phyloP scores from a whole-genome alignment of 2,113 vertebrate genomes.

The Mirza zaza region DNA sequence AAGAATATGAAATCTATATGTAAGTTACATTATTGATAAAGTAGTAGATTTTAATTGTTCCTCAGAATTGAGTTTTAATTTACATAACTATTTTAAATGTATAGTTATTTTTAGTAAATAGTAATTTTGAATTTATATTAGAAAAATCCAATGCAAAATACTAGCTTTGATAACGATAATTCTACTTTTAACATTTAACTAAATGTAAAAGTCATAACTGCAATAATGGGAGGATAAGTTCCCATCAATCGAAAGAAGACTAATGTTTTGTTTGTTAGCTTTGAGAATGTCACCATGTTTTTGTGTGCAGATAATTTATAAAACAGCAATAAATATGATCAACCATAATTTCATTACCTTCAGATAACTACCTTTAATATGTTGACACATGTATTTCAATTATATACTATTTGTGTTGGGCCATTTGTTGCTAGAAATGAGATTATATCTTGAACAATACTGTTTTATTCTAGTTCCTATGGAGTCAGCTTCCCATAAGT shows the following conservation, averaged over 20 bases:
- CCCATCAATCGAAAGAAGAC: neutral
- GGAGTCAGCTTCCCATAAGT: neutral
- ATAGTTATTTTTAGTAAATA: neutral
- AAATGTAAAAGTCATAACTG: neutral
- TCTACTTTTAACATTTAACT: neutral
- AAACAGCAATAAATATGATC: neutral
- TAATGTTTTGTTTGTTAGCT: neutral
- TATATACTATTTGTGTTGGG: neutral
- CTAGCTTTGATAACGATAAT: neutral
- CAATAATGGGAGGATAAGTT: neutral
- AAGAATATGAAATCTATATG: neutral
- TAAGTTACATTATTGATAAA: neutral
- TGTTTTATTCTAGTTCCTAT: neutral
- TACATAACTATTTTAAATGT: neutral
- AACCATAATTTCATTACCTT: neutral
- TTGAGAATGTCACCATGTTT: neutral
- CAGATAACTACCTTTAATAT: neutral
- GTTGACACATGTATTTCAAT: neutral
- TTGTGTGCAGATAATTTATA: neutral
- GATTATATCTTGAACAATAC: neutral
- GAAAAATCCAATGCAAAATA: neutral
- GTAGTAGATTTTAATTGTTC: neutral
- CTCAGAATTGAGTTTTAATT: neutral
- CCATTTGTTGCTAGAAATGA: neutral
- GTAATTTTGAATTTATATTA: neutral